A percentile compares a stretch with the other conserved stretches of the same genome.
phyloP scores from a whole-genome alignment of 2,113 vertebrate species.

The Scatophagus argus region DNA sequence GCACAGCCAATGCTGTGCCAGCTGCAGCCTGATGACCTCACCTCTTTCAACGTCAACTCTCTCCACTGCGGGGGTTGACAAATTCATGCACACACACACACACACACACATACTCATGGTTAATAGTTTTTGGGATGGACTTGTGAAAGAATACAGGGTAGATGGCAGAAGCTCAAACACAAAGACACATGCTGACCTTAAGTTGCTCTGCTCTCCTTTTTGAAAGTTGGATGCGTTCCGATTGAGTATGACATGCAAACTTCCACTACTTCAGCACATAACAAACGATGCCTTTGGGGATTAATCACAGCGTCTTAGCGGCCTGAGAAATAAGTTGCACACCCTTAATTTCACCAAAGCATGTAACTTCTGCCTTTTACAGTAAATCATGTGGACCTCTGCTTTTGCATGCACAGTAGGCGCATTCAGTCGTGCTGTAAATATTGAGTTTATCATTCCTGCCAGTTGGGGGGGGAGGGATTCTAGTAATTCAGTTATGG shows the following conservation, averaged over 20 bases:
- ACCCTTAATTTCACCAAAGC: conserved; percentile 1
- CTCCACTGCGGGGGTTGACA: conserved; percentile 9
- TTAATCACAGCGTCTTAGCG: conserved; percentile 34
- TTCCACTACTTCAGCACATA: not conserved
- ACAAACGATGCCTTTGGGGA: not conserved
- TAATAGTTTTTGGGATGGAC: conserved; percentile 31
- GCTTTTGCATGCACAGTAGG: conserved; percentile 2
- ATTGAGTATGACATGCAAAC: not conserved
- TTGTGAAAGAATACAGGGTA: conserved; percentile 43
- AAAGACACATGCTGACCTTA: conserved; percentile 19
- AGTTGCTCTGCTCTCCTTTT: conserved; percentile 43
- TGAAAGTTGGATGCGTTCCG: conserved; percentile 41
- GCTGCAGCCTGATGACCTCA: conserved; percentile 67
- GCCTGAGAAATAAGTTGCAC: conserved; percentile 9
- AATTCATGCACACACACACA: conserved; percentile 24
- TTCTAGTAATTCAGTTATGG: conserved; percentile 49
- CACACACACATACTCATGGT: not conserved
- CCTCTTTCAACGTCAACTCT: conserved; percentile 32
- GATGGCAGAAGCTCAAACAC: not conserved
- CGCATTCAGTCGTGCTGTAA: conserved; percentile 17
- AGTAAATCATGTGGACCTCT: conserved; percentile 6
- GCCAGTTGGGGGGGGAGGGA: conserved; percentile 22
- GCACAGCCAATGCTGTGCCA: conserved; percentile 51
- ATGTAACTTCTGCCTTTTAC: conserved; percentile 20
- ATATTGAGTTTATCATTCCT: conserved; percentile 33